Conservation (phyloP, 2,888 invertebrate genomes). For the Xylocampa areola region DNA sequence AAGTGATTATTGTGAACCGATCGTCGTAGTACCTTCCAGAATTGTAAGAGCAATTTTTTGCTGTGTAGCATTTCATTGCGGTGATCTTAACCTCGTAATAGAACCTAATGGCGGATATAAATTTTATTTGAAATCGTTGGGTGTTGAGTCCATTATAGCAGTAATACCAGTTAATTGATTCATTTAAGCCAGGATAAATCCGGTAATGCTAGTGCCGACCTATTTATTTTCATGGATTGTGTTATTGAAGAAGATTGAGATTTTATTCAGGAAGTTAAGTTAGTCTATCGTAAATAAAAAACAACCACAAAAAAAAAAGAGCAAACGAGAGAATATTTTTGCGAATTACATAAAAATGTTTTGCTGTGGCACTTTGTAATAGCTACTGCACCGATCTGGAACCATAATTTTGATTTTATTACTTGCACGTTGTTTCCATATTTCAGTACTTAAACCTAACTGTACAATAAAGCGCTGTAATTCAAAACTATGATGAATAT, state of each 20-base stretch:
- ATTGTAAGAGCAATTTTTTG: slow-evolving; percentile 25
- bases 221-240: not conserved
- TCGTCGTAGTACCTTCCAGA: slow-evolving; percentile 26
- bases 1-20: not conserved
- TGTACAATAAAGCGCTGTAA: slow-evolving; percentile 43
- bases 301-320: not conserved
- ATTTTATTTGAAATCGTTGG: slow-evolving; percentile 4
- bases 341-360: slow-evolving; percentile 5
- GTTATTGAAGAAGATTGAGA: not conserved
- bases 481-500: slow-evolving; percentile 47
- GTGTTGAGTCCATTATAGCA: not conserved
- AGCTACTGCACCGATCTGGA: not conserved
- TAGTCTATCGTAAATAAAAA: not conserved
- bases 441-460: slow-evolving; percentile 18
- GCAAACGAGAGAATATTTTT: no score
- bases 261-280: not conserved
- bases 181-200: not conserved
- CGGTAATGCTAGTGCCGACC: not conserved
- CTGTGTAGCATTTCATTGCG: slow-evolving; percentile 23
- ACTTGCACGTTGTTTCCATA: slow-evolving; percentile 7
- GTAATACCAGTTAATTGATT: not conserved
- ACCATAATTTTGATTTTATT: slow-evolving; percentile 18
- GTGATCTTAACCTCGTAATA: not conserved
- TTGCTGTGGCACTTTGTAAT: not conserved
- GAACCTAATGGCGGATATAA: slow-evolving; percentile 1